These are phyloP conservation scores for Holotrichia oblita DNA, from an alignment of 1,140 invertebrate species.

Conservation along the genomic window DNA sequence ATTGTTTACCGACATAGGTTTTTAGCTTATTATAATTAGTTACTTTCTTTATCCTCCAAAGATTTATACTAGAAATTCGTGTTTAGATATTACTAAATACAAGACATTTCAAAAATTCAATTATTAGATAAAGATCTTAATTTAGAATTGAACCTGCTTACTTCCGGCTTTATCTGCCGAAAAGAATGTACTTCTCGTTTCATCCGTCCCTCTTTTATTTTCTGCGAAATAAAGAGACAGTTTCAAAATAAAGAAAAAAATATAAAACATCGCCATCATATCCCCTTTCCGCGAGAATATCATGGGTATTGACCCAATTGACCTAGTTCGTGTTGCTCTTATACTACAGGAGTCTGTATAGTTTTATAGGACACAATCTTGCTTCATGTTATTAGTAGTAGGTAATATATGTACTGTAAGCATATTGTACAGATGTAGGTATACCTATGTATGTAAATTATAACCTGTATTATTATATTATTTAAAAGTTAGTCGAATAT, in stretches of 20 bases:
- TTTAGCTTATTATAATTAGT: not conserved
- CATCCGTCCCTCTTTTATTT: not conserved
- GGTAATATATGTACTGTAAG: no score
- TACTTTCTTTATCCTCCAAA: not conserved
- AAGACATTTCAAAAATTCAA: not conserved
- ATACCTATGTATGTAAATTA: no score
- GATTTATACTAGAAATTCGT: not conserved
- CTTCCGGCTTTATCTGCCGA: not conserved
- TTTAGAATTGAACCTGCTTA: not conserved
- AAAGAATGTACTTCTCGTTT: not conserved
- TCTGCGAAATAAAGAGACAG: not conserved
- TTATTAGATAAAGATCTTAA: not conserved
- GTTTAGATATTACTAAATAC: not conserved
- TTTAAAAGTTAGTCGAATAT: no score
- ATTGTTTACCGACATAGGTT: not conserved
- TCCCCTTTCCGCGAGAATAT: constrained; percentile 9
- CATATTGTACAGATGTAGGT: no score
- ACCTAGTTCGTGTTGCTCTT: constrained; percentile 1
- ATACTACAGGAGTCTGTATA: not conserved
- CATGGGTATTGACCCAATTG: constrained; percentile 11
- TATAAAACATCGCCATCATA: not conserved
- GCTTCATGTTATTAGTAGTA: not conserved
- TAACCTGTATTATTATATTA: no score
- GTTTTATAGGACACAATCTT: not conserved
- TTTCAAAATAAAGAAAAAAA: not conserved